Evolutionary conservation across 2,888 invertebrate species (phyloP).

Genomic region (Coelopa pilipes): DNA sequence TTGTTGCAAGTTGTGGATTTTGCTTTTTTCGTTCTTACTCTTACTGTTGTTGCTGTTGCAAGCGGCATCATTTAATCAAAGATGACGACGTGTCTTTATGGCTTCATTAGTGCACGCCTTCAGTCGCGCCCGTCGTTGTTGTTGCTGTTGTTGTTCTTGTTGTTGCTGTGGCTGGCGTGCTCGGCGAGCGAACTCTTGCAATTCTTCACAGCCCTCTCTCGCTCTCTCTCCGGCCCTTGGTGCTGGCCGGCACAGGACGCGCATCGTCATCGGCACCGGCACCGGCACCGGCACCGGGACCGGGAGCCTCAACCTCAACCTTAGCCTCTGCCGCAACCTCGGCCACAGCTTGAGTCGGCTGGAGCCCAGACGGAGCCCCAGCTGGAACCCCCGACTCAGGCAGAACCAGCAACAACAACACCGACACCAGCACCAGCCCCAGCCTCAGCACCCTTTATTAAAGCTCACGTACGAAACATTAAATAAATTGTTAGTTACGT

Average conservation of each 20-base stretch:
- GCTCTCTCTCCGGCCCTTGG: not conserved
- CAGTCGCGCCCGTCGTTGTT: not conserved
- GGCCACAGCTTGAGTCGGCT: no score
- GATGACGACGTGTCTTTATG: slow-evolving; percentile 59
- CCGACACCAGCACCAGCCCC: slow-evolving; percentile 18
- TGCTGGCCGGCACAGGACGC: no score
- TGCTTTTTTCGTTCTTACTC: not conserved
- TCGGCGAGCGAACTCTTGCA: not conserved
- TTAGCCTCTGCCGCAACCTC: no score
- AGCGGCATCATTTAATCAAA: slow-evolving; percentile 36
- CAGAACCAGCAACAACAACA: no score
- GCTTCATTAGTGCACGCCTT: slow-evolving; percentile 62
- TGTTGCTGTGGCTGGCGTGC: slow-evolving; percentile 19
- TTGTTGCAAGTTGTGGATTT: not conserved
- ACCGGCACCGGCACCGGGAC: no score
- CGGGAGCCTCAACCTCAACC: no score
- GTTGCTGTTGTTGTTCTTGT: not conserved
- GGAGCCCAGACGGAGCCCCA: no score
- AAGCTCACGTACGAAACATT: slow-evolving; percentile 63
- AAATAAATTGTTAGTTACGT: slow-evolving; percentile 65
- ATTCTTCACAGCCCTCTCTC: slow-evolving; percentile 21
- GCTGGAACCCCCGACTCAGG: no score
- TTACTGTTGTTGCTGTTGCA: slow-evolving; percentile 17
- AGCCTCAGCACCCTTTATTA: slow-evolving; percentile 50
- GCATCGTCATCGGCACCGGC: no score